These are phyloP conservation scores for Xylota sylvarum DNA, from an alignment of 2,888 invertebrate species.

Conservation along the genomic window DNA sequence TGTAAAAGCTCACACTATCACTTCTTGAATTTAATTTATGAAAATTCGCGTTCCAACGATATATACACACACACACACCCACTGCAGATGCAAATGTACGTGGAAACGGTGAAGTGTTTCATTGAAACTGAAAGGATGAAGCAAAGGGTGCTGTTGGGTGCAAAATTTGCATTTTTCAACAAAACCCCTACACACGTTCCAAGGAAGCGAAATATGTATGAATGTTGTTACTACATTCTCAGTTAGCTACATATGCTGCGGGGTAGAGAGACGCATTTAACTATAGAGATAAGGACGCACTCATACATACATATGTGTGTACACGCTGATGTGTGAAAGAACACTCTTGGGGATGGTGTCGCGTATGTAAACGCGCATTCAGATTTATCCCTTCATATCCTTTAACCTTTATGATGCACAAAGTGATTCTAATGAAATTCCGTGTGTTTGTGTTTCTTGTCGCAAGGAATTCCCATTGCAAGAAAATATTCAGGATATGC, in stretches of 20 bases:
- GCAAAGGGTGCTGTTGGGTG: too few relatives aligned
- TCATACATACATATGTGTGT: neutral
- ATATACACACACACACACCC: neutral
- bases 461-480: slow-evolving; percentile 7
- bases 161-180: slow-evolving; percentile 34
- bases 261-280: neutral
- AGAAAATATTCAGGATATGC: neutral
- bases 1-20: neutral
- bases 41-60: slow-evolving; percentile 10
- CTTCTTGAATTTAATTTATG: slow-evolving; percentile 16
- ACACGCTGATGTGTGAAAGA: neutral
- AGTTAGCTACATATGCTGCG: slow-evolving; percentile 2
- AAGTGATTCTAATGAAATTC: slow-evolving; percentile 54
- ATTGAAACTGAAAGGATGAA: slow-evolving; percentile 6
- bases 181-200: neutral
- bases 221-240: too few relatives aligned
- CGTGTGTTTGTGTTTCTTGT: slow-evolving; percentile 6
- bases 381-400: slow-evolving; percentile 37
- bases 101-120: neutral
- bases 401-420: slow-evolving; percentile 38
- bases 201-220: neutral
- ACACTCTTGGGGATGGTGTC: neutral
- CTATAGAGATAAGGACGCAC: neutral
- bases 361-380: slow-evolving; percentile 13
- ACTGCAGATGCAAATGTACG: neutral